phyloP scores from a whole-genome alignment of 2,888 invertebrate genomes.

The Scaptomyza tumidula region DNA sequence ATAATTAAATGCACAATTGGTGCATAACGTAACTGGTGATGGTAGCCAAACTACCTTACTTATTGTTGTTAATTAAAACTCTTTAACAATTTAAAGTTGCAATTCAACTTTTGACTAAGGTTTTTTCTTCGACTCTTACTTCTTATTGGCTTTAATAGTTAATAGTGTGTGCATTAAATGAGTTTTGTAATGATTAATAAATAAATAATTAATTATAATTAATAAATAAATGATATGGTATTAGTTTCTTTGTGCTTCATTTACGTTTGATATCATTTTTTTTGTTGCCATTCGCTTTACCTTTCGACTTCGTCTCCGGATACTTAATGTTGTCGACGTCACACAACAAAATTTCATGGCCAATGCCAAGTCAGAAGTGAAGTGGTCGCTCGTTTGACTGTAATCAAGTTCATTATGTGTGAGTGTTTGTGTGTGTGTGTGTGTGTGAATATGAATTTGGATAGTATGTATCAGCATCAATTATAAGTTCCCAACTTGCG shows the following conservation, averaged over 20 bases:
- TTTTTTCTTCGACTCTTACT: not conserved
- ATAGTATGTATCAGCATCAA: not conserved
- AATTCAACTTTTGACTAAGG: not conserved
- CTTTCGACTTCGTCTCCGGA: slow-evolving; percentile 21
- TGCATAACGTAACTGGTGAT: slow-evolving; percentile 38
- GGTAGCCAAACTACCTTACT: not conserved
- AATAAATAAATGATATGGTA: not conserved
- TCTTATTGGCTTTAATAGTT: not conserved
- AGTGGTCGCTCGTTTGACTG: slow-evolving; percentile 54
- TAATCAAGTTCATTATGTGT: slow-evolving; percentile 36
- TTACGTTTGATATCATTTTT: slow-evolving; percentile 7
- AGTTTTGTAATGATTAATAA: not conserved
- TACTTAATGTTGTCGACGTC: slow-evolving; percentile 61
- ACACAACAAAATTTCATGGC: slow-evolving; percentile 65
- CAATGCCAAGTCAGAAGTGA: slow-evolving; percentile 70
- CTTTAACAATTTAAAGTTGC: slow-evolving; percentile 22
- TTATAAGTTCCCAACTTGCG: not conserved
- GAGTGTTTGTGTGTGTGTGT: not conserved
- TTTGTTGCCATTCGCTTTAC: slow-evolving; percentile 21
- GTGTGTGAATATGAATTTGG: not conserved
- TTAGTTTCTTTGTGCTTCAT: slow-evolving; percentile 2
- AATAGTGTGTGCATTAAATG: not conserved
- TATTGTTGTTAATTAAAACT: slow-evolving; percentile 28
- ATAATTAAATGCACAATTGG: slow-evolving; percentile 39
- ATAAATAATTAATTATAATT: too few species aligned